phyloP scores from a whole-genome alignment of 2,888 invertebrate genomes.

The Odiellus spinosus region DNA sequence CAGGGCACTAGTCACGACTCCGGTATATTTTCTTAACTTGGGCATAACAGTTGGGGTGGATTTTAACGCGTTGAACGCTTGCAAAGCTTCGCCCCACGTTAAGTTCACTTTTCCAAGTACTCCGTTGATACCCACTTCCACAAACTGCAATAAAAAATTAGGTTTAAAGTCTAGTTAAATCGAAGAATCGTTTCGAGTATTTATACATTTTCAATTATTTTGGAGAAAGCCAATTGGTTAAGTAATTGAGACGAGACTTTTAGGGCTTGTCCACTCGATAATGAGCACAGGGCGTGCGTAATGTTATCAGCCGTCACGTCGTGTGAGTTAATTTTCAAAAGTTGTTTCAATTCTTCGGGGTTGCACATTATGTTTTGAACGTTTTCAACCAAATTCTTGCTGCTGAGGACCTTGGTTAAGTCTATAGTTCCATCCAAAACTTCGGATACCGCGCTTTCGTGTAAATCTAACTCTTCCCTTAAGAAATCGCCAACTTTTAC shows the following conservation, averaged over 20 bases:
- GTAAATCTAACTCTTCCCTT: not conserved
- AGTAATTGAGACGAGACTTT: not conserved
- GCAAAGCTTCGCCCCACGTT: conserved; percentile 6
- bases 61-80: conserved; percentile 7
- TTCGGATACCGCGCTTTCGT: not conserved
- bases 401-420: not conserved
- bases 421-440: not conserved
- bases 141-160: conserved; percentile 12
- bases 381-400: too few species aligned
- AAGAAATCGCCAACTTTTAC: not conserved
- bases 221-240: not conserved
- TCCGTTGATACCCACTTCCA: conserved; percentile 10
- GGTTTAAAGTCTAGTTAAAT: too few species aligned
- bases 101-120: conserved; percentile 9
- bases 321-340: not conserved
- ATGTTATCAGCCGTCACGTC: not conserved
- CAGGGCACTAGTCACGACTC: conserved; percentile 6
- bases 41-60: conserved; percentile 7
- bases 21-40: conserved; percentile 4
- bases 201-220: not conserved
- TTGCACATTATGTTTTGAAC: not conserved
- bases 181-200: not conserved
- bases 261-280: not conserved
- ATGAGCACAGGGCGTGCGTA: not conserved
- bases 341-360: not conserved